Base-by-base conservation (phyloP, 35 echinoderm and acorn worm species). In the Holothuria glaberrima region DNA sequence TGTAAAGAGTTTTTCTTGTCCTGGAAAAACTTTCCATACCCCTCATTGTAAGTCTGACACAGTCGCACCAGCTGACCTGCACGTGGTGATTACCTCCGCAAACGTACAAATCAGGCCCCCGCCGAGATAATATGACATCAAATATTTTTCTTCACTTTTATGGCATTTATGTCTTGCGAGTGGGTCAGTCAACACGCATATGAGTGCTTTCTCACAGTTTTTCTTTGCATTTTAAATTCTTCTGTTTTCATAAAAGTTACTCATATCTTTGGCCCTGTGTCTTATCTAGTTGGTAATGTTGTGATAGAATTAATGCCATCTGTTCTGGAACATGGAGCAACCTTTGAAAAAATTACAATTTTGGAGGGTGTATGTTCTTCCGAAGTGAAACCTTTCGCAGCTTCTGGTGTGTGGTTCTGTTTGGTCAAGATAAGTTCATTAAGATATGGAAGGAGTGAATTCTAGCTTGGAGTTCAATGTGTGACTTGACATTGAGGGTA, bases 361-460 rank as follows among this genome's bases (percentile, higher is more conserved):
- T 54, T 17, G 16, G 16, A 54, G 16, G 44, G 13, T 54, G 1
- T 54, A 54, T 54, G 9, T 54, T 12, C 50, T 54, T 54, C 1
- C 13, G 4, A 54, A 54, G 50, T 54, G 50, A 54, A 54, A 54
- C 50, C 50, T 54, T 54, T 54, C 50, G 50, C 50, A 54, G 50
- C 50, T 14, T 54, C 50, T 54, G 50, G 50, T 54, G 50, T 54
- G 50, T 17, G 27, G 27, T 28, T 30, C 5, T 84, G 80, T 84
- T 84, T 84, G 80, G 59, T 84, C 80, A 84, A 84, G 80, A 84
- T 84, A 84, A 84, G 80, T 84, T 84, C 80, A 84, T 84, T 84
- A 84, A 63, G 80, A 84, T 84, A 78, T 78, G 74, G 50, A 48
- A 25, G 41, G 35, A 54, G 50, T 54, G 50, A 78, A 78, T 78